These are phyloP conservation scores for Drosophila tropicalis DNA, from an alignment of 1,140 invertebrate genomes.

Conservation along the genomic window DNA sequence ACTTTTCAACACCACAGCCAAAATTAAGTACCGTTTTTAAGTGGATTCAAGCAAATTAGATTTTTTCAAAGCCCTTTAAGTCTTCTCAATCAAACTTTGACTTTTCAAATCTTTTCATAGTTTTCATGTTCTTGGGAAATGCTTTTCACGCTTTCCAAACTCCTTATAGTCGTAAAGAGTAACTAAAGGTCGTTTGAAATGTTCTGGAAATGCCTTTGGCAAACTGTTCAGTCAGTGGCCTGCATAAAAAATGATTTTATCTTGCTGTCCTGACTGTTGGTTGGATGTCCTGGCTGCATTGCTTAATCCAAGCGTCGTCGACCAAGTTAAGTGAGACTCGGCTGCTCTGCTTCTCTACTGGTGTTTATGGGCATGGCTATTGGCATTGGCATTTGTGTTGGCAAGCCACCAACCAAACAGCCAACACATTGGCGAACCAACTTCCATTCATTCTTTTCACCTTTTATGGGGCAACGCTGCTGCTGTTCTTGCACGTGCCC, in stretches of 20 bases:
- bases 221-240: slow-evolving; percentile 3
- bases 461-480: not conserved
- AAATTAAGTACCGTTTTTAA: no score
- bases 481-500: slow-evolving; percentile 34
- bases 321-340: slow-evolving; percentile 44
- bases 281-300: slow-evolving; percentile 27
- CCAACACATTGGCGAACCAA: slow-evolving; percentile 5
- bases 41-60: no score
- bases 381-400: slow-evolving; percentile 35
- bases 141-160: no score
- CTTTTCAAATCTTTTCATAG: no score
- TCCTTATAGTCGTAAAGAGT: not conserved
- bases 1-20: no score
- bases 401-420: not conserved
- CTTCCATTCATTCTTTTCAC: not conserved
- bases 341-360: not conserved
- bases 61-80: no score
- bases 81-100: no score
- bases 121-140: no score
- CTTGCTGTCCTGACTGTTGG: slow-evolving; percentile 16
- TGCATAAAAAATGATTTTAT: slow-evolving; percentile 62
- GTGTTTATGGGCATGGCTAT: slow-evolving; percentile 43
- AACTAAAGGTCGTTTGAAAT: not conserved
- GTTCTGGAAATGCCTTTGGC: not conserved
- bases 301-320: slow-evolving; percentile 36